Evolutionary conservation across 2,113 vertebrate genomes (phyloP), one percentile per base, ranked within the genome.

Genomic region (Rhadina sibilatrix): DNA sequence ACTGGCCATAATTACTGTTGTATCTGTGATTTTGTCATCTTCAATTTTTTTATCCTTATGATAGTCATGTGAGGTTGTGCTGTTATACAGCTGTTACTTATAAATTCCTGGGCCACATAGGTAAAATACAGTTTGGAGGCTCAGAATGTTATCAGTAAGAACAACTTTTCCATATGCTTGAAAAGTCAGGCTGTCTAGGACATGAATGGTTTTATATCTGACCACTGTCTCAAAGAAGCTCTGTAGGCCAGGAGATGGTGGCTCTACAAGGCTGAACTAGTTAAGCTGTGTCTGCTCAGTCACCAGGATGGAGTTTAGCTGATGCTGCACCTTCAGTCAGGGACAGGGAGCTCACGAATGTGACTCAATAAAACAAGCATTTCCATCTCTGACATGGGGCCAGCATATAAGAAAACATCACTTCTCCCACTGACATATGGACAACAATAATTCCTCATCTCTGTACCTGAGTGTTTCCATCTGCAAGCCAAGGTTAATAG

Each of bases 371-470:
- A 69, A 81, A 59, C 27, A 78, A 56, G 22, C 20, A 30, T 92
- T 94, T 92, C 60, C 31, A 49, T 71, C 57, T 37, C 54, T 91
- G 64, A 44, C 33, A 40, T 47, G 14, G 47, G 33, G 37, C 37
- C 74, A 88, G 50, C 24, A 11, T 35, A 7, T 71, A 77, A 78
- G 72, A 54, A 90, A 92, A 53, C 22, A 28, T 81, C 6, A 57
- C 82, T 95, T 87, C 60, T 92, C 18, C 64, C 24, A 40, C 72
- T 79, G 86, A 40, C 44, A 31, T 40, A 59, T 2, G 3, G 69
- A 71, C 80, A 80, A 86, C 90, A 93, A 50, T 47, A 80, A 66
- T 80, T 90, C 87, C 66, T 95, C 50, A 33, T 89, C 79, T 87
- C 44, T 57, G 24, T 83, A 78, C 91, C 89, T 90, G 88, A 89